phyloP scores from a whole-genome alignment of 2,888 invertebrate species.

The Cheilosia urbana region DNA sequence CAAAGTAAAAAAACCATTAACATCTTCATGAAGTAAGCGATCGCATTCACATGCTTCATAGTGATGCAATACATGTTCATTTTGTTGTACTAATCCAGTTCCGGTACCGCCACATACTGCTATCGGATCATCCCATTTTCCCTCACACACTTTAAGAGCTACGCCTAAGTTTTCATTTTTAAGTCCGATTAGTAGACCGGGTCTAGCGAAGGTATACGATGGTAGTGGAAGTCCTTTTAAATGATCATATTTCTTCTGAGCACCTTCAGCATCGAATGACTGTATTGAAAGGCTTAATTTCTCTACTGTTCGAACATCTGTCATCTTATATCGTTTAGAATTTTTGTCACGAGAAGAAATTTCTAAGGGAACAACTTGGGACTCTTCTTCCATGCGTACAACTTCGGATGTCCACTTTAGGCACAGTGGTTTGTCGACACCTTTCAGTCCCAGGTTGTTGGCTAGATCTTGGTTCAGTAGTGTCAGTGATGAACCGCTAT shows the following conservation, averaged over 20 bases:
- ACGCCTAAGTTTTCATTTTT: slow-evolving; percentile 48
- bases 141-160: slow-evolving; percentile 56
- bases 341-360: slow-evolving; percentile 27
- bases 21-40: slow-evolving; percentile 37
- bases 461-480: slow-evolving; percentile 19
- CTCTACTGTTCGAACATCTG: slow-evolving; percentile 29
- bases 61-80: slow-evolving; percentile 5
- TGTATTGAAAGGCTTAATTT: slow-evolving; percentile 54
- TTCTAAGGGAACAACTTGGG: slow-evolving; percentile 17
- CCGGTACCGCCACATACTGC: slow-evolving; percentile 39
- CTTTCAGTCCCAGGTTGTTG: slow-evolving; percentile 15
- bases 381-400: slow-evolving; percentile 36
- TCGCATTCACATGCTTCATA: slow-evolving; percentile 61
- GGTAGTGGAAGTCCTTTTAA: slow-evolving; percentile 50
- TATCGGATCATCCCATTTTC: slow-evolving; percentile 50
- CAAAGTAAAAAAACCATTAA: slow-evolving; percentile 27
- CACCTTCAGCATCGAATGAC: slow-evolving; percentile 23
- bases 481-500: slow-evolving; percentile 8
- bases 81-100: neutral
- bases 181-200: slow-evolving; percentile 59
- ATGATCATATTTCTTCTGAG: slow-evolving; percentile 37
- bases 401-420: slow-evolving; percentile 39
- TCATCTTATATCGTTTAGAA: slow-evolving; percentile 1
- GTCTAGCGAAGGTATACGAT: slow-evolving; percentile 42
- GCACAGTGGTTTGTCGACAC: slow-evolving; percentile 16